phyloP scores from a whole-genome alignment of 2,888 invertebrate species.

The Polydrusus tereticollis region DNA sequence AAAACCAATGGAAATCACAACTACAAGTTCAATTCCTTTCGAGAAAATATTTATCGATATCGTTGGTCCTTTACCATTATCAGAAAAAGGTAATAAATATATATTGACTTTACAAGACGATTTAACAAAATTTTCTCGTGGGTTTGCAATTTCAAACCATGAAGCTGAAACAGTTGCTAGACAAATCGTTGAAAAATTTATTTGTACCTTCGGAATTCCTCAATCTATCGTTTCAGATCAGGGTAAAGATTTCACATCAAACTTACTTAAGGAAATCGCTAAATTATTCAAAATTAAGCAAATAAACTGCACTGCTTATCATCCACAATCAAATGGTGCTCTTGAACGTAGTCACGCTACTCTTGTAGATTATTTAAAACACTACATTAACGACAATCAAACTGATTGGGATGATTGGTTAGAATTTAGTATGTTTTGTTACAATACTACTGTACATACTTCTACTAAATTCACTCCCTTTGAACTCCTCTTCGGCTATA shows the following conservation, averaged over 20 bases:
- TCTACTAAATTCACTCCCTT: constrained; percentile 56
- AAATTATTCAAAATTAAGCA: constrained; percentile 58
- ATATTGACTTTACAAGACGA: constrained; percentile 54
- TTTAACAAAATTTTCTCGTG: constrained; percentile 48
- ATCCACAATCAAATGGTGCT: constrained; percentile 58
- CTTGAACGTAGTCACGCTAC: constrained; percentile 59
- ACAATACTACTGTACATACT: constrained; percentile 57
- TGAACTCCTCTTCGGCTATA: neutral
- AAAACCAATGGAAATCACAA: constrained; percentile 58
- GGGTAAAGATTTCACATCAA: constrained; percentile 55
- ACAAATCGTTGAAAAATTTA: constrained; percentile 58
- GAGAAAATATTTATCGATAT: constrained; percentile 57
- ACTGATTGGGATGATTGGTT: constrained; percentile 60
- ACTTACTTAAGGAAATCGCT: constrained; percentile 55
- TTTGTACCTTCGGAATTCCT: constrained; percentile 60
- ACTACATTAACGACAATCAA: constrained; percentile 59
- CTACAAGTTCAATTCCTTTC: constrained; percentile 56
- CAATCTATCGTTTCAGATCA: constrained; percentile 61
- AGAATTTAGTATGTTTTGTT: constrained; percentile 58
- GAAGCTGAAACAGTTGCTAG: constrained; percentile 58
- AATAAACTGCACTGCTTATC: constrained; percentile 57
- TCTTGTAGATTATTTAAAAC: constrained; percentile 59
- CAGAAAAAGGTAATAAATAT: constrained; percentile 53
- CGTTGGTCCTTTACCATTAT: constrained; percentile 55
- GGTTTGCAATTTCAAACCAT: constrained; percentile 53